Evolutionary conservation across 2,797 vertebrate species (phyloP), one percentile per base, ranked within the genome.

Genomic region (Xerus rutilus): DNA sequence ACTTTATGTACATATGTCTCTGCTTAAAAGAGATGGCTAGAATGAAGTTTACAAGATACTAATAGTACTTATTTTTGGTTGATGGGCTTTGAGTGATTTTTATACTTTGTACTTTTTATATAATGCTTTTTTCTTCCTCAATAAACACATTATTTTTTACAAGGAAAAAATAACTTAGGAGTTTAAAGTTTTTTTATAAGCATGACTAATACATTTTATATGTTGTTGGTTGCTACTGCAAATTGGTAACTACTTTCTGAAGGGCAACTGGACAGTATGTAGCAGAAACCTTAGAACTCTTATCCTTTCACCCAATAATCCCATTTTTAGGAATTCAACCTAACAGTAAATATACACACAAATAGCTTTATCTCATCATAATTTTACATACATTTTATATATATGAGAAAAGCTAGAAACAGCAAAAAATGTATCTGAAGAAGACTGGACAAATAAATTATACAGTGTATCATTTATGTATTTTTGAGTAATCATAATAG

Each of bases 1-100:
- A 91, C 11, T 92, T 18, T 88, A 10, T 77, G 32, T 77, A 5
- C 70, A 12, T 73, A 21, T 39, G 39, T 57, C 12, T 54, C 4
- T 91, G 10, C 23, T 59, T 86, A 77, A 86, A 52, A 70, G 52
- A 85, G 28, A 81, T 70, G 20, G 57, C 23, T 92, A 32, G 54
- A 89, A 95, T 72, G 17, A 92, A 82, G 30, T 86, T 89, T 45
- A 94, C 74, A 54, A 92, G 18, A 49, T 69, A 83, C 18, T 89
- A 94, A 88, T 2, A 89, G 35, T 87, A 88, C 45, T 91, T 86
- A 77, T 85, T 93, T 95, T 79, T 97, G 76, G 15, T 23, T 82
- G 64, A 73, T 62, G 30, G 32, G 43, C 28, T 95, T 94, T 62
- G 30, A 57, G 14, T 93, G n/a, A 59, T 84, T 91, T 89, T 85